These are phyloP conservation scores for Leucophora obtusa DNA, from an alignment of 2,888 invertebrate genomes.

Conservation along the genomic window DNA sequence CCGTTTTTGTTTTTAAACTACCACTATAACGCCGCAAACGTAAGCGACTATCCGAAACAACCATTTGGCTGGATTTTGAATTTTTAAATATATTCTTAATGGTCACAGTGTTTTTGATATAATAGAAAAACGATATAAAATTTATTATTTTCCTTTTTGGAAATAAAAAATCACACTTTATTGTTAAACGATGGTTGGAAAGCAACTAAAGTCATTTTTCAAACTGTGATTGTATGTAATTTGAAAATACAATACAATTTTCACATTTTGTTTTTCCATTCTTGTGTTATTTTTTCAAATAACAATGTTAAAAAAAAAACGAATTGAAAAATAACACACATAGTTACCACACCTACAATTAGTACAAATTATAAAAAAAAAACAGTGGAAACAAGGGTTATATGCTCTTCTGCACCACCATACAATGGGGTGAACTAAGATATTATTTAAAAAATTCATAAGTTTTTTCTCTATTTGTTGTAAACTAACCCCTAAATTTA, in stretches of 20 bases:
- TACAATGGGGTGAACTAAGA: too few relatives aligned
- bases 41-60: slow-evolving; percentile 74
- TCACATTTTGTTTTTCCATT: slow-evolving; percentile 33
- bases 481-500: too few relatives aligned
- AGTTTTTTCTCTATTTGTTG: too few relatives aligned
- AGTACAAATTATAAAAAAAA: slow-evolving; percentile 27
- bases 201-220: slow-evolving; percentile 63
- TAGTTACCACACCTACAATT: slow-evolving; percentile 48
- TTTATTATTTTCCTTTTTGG: slow-evolving; percentile 54
- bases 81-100: slow-evolving; percentile 64
- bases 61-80: slow-evolving; percentile 71
- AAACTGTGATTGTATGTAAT: slow-evolving; percentile 11
- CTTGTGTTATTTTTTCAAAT: slow-evolving; percentile 25
- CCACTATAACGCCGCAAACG: slow-evolving; percentile 73
- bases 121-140: slow-evolving; percentile 53
- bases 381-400: slow-evolving; percentile 8
- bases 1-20: slow-evolving; percentile 76
- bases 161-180: slow-evolving; percentile 11
- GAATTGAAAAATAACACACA: slow-evolving; percentile 9
- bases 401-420: slow-evolving; percentile 9
- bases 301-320: slow-evolving; percentile 27
- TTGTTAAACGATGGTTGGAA: slow-evolving; percentile 54
- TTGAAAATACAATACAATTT: slow-evolving; percentile 32
- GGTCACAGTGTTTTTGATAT: slow-evolving; percentile 53
- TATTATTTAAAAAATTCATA: too few relatives aligned